phyloP scores from a whole-genome alignment of 2,113 vertebrate genomes.

The Triplophysa rosa region DNA sequence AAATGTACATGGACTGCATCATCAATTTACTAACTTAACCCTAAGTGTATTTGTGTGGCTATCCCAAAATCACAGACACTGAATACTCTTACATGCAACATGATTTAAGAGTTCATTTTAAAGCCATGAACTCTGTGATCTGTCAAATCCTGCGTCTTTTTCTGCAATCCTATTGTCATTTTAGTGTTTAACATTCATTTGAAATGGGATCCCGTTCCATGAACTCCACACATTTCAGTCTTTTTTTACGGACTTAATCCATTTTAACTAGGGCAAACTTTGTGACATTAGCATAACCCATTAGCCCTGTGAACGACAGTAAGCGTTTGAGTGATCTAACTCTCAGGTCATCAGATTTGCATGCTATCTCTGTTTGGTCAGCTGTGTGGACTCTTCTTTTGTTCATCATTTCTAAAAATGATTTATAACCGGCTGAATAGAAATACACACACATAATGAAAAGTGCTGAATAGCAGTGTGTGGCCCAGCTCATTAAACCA shows the following conservation, averaged over 20 bases:
- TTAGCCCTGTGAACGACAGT: background rate
- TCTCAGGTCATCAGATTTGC: background rate
- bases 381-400: constrained; percentile 23
- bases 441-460: constrained; percentile 40
- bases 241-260: too few relatives aligned
- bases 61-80: too few relatives aligned
- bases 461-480: constrained; percentile 30
- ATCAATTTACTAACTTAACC: too few relatives aligned
- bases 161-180: too few relatives aligned
- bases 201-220: background rate
- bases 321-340: background rate
- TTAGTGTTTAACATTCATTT: too few relatives aligned
- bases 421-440: constrained; percentile 49
- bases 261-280: background rate
- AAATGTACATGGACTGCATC: background rate
- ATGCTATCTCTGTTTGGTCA: constrained; percentile 7
- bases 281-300: background rate
- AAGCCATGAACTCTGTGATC: too few relatives aligned
- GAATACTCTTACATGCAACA: too few relatives aligned
- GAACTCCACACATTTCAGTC: too few relatives aligned
- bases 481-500: constrained; percentile 54
- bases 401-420: constrained; percentile 35
- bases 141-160: too few relatives aligned
- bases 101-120: too few relatives aligned
- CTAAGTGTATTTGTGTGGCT: too few relatives aligned